Evolutionary conservation across 2,113 vertebrate species (phyloP), one percentile per base, ranked within the genome.

Genomic region (Barnardius zonarius): DNA sequence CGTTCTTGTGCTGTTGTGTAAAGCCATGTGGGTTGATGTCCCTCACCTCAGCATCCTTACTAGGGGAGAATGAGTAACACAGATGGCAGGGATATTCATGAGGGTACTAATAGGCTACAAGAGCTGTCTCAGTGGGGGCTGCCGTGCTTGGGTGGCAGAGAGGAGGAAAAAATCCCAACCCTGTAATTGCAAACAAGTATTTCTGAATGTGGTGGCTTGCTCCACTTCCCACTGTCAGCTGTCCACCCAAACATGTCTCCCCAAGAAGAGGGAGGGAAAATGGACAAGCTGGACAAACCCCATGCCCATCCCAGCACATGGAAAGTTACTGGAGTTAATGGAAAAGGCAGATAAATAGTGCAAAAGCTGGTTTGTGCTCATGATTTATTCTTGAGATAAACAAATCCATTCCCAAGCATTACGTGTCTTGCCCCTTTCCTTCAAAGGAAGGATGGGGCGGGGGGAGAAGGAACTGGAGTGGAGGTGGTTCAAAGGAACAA

Each of bases 401-500:
- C 44, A 88, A 91, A 91, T 84, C 66, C 9, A 13, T 84, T 95
- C 52, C 57, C 35, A 76, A 79, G 73, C 11, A 31, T 61, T 95
- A 33, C 0, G 0, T 69, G 81, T 44, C 35, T 91, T 81, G 23
- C 30, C 24, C 5, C 51, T 46, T 91, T 84, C 64, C 68, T 92
- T 88, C 79, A 92, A 78, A 81, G 51, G 37, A 86, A 55, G 17
- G 49, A 79, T 69, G 37, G 22, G 39, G 39, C 9, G 39, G 10
- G 37, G 62, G 64, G 80, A 92, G 69, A 82, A 92, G 55, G 88
- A 95, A 72, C 39, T 55, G 54, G 37, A 75, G 75, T 61, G n/a
- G 55, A 72, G 66, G 62, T 84, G 57, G 51, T 76, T 96, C 81
- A 95, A 95, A 93, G 66, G 55, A 91, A 41, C 41, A 68, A 16